These are phyloP conservation scores for Lacanobia wlatinum DNA, from an alignment of 2,888 invertebrate genomes.

Conservation along the genomic window DNA sequence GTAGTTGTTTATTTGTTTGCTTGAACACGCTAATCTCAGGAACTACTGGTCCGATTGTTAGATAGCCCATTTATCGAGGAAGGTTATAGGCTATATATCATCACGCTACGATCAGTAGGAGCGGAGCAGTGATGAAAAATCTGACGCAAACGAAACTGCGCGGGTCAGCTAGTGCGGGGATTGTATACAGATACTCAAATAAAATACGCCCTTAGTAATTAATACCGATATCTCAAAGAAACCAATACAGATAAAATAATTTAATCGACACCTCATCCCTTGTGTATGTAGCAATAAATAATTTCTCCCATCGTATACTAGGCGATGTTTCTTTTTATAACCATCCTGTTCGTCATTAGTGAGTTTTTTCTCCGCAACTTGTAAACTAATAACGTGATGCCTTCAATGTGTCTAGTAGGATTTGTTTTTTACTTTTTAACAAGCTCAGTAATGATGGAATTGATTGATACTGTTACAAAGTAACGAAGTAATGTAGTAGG, in stretches of 20 bases:
- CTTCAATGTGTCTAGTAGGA: slow-evolving; percentile 47
- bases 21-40: too few relatives aligned
- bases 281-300: slow-evolving; percentile 23
- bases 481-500: not conserved
- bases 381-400: slow-evolving; percentile 42
- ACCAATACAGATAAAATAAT: slow-evolving; percentile 13
- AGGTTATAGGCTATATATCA: too few relatives aligned
- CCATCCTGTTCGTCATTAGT: slow-evolving; percentile 52
- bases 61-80: too few relatives aligned
- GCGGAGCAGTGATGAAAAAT: too few relatives aligned
- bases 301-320: slow-evolving; percentile 21
- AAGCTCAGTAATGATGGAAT: slow-evolving; percentile 29
- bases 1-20: too few relatives aligned
- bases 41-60: too few relatives aligned
- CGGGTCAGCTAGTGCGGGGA: too few relatives aligned
- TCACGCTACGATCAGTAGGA: too few relatives aligned
- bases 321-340: slow-evolving; percentile 42
- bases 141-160: too few relatives aligned
- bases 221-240: not conserved
- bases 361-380: slow-evolving; percentile 50
- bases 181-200: not conserved
- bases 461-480: slow-evolving; percentile 42
- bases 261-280: slow-evolving; percentile 23
- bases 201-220: not conserved
- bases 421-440: slow-evolving; percentile 42